These are phyloP conservation scores for Melanaphis sacchari DNA, from an alignment of 1,140 invertebrate species.

Conservation along the genomic window DNA sequence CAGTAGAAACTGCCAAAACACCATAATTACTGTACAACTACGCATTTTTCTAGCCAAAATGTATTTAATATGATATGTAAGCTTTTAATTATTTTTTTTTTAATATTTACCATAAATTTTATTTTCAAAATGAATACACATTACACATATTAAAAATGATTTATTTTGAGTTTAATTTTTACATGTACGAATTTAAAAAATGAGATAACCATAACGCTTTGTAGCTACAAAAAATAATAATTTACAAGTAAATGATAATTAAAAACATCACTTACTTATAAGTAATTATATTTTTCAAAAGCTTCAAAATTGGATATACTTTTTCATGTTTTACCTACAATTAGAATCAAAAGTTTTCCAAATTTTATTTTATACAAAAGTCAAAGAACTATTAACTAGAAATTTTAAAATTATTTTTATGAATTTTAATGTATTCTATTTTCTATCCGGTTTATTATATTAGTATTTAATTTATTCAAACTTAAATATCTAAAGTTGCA, in stretches of 20 bases:
- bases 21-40: conserved; percentile 10
- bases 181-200: neutral
- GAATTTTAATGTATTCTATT: neutral
- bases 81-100: neutral
- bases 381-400: no score
- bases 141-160: neutral
- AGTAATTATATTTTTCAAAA: neutral
- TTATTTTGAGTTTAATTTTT: neutral
- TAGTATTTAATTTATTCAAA: neutral
- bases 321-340: neutral
- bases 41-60: conserved; percentile 37
- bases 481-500: neutral
- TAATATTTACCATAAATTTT: neutral
- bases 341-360: neutral
- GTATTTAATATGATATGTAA: conserved; percentile 1
- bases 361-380: neutral
- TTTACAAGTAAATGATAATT: neutral
- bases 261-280: neutral
- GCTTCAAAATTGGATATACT: neutral
- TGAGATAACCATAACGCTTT: neutral
- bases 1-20: conserved; percentile 48
- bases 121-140: neutral
- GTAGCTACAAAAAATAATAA: neutral
- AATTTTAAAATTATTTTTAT: neutral
- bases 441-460: neutral